A percentile compares a stretch with the other conserved stretches of the same genome.
Conservation (phyloP, 1,140 invertebrate genomes). For the Amyelois transitella region DNA sequence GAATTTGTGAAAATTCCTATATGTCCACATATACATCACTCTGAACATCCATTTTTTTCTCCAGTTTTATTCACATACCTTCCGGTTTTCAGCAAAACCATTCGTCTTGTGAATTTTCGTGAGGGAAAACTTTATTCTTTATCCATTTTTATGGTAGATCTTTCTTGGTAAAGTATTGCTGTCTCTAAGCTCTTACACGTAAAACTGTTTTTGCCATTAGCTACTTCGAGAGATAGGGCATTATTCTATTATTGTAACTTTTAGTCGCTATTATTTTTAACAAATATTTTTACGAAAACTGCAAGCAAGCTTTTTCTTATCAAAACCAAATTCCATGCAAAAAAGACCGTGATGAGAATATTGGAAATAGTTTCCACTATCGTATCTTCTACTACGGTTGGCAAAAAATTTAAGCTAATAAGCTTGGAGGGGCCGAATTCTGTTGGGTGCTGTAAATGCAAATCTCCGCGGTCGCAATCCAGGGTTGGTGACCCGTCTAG, state of each 20-base stretch:
- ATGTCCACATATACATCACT: not conserved
- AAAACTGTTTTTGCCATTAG: not conserved
- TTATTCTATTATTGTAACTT: too few relatives aligned
- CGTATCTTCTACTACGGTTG: not conserved
- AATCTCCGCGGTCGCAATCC: not conserved
- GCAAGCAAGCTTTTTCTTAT: too few relatives aligned
- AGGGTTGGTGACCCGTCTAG: constrained; percentile 39
- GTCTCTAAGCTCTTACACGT: not conserved
- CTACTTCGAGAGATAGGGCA: not conserved
- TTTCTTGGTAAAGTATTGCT: not conserved
- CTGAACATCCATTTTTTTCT: not conserved
- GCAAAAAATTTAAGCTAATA: not conserved
- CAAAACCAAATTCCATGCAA: not conserved
- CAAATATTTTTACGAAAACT: too few relatives aligned
- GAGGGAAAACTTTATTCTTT: not conserved
- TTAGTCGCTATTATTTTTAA: too few relatives aligned
- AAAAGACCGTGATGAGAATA: not conserved
- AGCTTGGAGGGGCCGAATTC: not conserved
- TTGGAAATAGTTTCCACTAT: not conserved
- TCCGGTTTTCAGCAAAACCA: not conserved
- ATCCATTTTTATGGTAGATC: not conserved
- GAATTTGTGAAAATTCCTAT: not conserved
- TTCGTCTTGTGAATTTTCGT: not conserved
- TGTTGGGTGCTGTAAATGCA: not conserved
- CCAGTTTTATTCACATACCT: not conserved